phyloP scores from a whole-genome alignment of 1,140 invertebrate genomes.

The Diorhabda elongata region DNA sequence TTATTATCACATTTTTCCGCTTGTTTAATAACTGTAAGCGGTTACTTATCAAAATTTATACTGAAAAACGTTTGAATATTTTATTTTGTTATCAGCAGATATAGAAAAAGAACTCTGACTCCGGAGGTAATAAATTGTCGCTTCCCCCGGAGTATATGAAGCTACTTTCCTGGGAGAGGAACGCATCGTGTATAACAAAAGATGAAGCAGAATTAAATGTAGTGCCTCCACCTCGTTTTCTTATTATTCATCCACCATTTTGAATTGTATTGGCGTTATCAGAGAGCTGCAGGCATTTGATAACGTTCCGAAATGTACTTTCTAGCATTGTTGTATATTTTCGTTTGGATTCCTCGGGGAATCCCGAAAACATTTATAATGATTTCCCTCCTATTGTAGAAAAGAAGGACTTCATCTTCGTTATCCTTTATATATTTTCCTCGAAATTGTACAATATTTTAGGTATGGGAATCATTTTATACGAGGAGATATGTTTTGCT shows the following conservation, averaged over 20 bases:
- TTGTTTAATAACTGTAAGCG: too few relatives aligned
- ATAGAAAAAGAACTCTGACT: background rate
- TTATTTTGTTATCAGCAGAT: background rate
- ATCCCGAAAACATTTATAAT: background rate
- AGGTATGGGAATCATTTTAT: too few relatives aligned
- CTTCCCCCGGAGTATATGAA: background rate
- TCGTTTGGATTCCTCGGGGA: background rate
- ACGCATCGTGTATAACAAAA: slow-evolving; percentile 1
- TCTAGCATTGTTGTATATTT: slow-evolving; percentile 2
- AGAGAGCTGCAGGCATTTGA: background rate
- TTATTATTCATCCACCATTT: slow-evolving; percentile 1
- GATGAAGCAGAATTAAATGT: background rate
- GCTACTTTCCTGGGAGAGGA: background rate
- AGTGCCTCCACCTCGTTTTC: slow-evolving; percentile 1
- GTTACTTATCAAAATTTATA: too few relatives aligned
- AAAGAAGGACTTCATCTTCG: background rate
- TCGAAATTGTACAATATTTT: too few relatives aligned
- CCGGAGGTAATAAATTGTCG: background rate
- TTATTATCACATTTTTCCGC: too few relatives aligned
- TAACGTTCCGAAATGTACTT: slow-evolving; percentile 2
- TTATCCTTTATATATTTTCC: background rate
- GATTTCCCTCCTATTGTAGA: background rate
- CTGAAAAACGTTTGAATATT: background rate
- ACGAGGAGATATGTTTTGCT: too few relatives aligned
- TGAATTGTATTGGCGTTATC: background rate